Base-by-base conservation (phyloP, 2,888 invertebrate genomes). In the Athalia cordata region DNA sequence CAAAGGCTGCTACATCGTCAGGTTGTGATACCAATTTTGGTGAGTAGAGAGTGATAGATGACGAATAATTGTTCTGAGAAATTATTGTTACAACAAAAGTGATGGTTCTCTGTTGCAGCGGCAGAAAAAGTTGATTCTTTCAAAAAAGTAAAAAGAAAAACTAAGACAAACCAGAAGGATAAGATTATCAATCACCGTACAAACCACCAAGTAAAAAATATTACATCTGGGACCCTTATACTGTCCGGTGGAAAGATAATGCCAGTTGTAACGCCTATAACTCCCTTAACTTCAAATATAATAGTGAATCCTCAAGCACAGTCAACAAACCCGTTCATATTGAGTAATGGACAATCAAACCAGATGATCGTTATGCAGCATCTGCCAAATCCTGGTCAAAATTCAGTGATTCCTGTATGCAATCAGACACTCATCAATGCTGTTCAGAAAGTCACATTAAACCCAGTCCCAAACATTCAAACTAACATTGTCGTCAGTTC, bases 281-380 rank as follows among this genome's bases (percentile, higher is more conserved):
- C 83, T 64, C 82, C 85, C 8, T 74, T 87, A 11, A 83, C 89
- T 11, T 83, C 89, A 57, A 90, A 90, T 61, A 88, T 90, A 47
- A 86, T 90, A 78, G 88, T 90, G 64, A 89, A 88, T 80, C 82
- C 86, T 72, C 88, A 87, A 67, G 79, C 87, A n/a, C 85, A 83
- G 74, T 78, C 88, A 2, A 62, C 84, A 8, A 89, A 86, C 81
- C 84, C 89, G 3, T 88, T 90, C 79, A 89, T 90, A 66, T 81
- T 90, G n/a, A 85, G 88, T 49, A 89, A 85, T 67, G 83, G 85
- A 3, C 90, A 87, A 43, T 84, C 87, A 57, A 89, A 85, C 85
- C 89, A 89, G 77, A 89, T 90, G 89, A 89, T 90, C 72, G 88
- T 90, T 0, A 89, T 90, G 81, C 89, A 89, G 66, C 87, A 89